Conservation (phyloP, 2,888 invertebrate species). For the Cryptosula pallasiana region DNA sequence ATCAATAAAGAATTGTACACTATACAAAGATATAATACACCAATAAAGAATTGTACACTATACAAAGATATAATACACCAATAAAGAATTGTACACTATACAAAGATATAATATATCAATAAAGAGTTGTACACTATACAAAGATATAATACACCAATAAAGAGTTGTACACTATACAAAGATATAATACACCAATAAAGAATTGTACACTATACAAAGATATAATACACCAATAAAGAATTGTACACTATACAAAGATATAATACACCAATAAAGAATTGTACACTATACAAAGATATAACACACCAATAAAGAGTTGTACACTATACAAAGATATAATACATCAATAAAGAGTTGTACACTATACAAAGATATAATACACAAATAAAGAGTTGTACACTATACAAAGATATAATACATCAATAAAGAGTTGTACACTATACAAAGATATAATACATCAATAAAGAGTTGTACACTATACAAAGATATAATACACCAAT, state of each 20-base stretch:
- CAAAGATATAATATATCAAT: not conserved
- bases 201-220: not conserved
- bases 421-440: not conserved
- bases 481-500: not conserved
- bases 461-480: not conserved
- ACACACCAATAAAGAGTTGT: not conserved
- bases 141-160: not conserved
- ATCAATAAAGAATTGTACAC: slow-evolving; percentile 1
- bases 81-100: not conserved
- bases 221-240: not conserved
- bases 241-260: not conserved
- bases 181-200: not conserved
- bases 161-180: not conserved
- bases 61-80: not conserved
- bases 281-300: not conserved
- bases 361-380: not conserved
- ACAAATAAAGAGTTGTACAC: not conserved
- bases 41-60: not conserved
- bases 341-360: not conserved
- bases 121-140: not conserved
- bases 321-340: not conserved
- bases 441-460: not conserved
- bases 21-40: not conserved
- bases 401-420: not conserved
- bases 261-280: not conserved